A percentile compares a stretch with the other conserved stretches of the same genome.
Conservation (phyloP, 2,113 vertebrate genomes). For the Speoplatyrhinus poulsoni region DNA sequence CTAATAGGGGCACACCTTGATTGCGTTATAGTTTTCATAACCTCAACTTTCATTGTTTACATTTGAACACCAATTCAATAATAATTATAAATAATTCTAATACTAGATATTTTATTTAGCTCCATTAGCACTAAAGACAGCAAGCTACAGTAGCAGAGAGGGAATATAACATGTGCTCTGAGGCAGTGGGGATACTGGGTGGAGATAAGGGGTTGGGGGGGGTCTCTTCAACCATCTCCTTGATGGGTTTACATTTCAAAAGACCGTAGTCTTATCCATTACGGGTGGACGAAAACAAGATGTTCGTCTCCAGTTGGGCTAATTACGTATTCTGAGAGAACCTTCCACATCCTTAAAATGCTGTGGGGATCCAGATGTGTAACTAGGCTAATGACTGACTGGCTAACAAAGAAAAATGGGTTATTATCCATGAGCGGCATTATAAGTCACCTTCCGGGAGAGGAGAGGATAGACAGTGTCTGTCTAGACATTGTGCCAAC, state of each 20-base stretch:
- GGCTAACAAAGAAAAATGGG: conserved; percentile 80
- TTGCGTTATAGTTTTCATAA: no score
- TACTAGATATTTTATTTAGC: conserved; percentile 7
- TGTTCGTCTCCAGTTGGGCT: conserved; percentile 73
- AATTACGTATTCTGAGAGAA: conserved; percentile 69
- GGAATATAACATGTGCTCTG: conserved; percentile 19
- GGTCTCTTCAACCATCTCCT: conserved; percentile 59
- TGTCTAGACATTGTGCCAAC: conserved; percentile 19
- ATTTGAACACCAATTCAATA: no score
- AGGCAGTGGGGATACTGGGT: conserved; percentile 8
- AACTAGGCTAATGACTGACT: conserved; percentile 81
- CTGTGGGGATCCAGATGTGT: conserved; percentile 79
- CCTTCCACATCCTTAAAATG: conserved; percentile 73
- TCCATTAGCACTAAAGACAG: conserved; percentile 1
- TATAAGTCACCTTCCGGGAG: conserved; percentile 71
- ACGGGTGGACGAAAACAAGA: conserved; percentile 75
- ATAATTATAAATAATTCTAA: not conserved
- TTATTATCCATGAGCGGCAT: conserved; percentile 59
- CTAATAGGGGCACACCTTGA: no score
- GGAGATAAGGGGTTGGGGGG: not conserved
- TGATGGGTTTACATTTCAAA: conserved; percentile 78
- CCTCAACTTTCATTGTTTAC: no score
- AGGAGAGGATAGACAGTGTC: conserved; percentile 48
- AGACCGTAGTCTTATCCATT: conserved; percentile 78
- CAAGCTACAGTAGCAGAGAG: conserved; percentile 15